These are phyloP conservation scores for Paramormyrops hopkinsi DNA, from an alignment of 2,797 vertebrate genomes.

Conservation along the genomic window DNA sequence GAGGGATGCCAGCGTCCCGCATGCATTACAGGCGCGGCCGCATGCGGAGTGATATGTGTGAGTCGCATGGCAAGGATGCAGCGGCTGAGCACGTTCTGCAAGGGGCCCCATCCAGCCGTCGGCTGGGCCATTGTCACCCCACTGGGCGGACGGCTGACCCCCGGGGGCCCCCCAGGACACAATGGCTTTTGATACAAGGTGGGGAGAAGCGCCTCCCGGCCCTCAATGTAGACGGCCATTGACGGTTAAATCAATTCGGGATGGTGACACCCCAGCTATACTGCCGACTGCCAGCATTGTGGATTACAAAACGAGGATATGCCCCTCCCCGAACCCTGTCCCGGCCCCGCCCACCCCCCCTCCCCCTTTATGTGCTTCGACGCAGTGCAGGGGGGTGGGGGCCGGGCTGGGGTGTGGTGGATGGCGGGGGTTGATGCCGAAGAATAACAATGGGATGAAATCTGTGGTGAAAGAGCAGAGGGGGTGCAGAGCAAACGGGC, in stretches of 20 bases:
- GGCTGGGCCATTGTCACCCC: conserved; percentile 74
- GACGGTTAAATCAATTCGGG: conserved; percentile 91
- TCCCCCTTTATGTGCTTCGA: conserved; percentile 54
- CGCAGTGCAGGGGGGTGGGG: conserved; percentile 49
- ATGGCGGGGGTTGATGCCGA: conserved; percentile 33
- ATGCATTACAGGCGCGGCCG: not conserved
- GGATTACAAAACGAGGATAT: conserved; percentile 72
- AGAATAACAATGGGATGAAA: conserved; percentile 63
- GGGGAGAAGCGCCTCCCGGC: conserved; percentile 77
- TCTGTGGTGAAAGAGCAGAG: conserved; percentile 50
- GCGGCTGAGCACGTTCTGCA: not conserved
- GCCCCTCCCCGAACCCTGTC: conserved; percentile 36
- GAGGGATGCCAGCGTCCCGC: not conserved
- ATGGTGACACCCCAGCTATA: conserved; percentile 82
- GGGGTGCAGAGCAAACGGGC: conserved; percentile 52
- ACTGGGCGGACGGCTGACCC: conserved; percentile 75
- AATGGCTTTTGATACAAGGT: conserved; percentile 87
- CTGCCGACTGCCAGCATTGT: conserved; percentile 78
- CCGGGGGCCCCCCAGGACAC: conserved; percentile 78
- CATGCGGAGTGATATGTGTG: not conserved
- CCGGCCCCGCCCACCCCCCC: not conserved
- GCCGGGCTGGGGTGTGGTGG: conserved; percentile 47
- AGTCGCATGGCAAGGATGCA: conserved; percentile 43
- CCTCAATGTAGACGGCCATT: conserved; percentile 79
- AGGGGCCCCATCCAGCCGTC: conserved; percentile 58